Base-by-base conservation (phyloP, 2,888 invertebrate genomes). In the Sinohyriopsis cumingii region DNA sequence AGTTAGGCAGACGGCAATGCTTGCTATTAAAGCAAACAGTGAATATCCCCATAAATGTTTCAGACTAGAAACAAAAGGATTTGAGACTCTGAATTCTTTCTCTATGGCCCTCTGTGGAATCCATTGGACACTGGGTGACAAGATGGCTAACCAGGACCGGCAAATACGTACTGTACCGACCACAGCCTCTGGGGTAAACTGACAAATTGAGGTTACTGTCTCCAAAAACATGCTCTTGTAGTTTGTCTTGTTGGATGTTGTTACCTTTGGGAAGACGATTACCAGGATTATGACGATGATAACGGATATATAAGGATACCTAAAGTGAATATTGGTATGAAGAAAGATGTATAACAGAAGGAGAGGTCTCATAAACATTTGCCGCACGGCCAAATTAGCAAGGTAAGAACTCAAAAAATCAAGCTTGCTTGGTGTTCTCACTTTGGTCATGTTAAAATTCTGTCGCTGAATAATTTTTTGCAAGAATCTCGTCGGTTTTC, bases 101-200 rank as follows among this genome's bases (percentile, higher is more conserved):
- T 87, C 87, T 9, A 87, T 84, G 0, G 82, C 82, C 62, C 87
- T 66, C 66, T 87, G 87, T 2, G 87, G 87, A n/a, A 85, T 73
- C 87, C 87, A 87, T 74, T 81, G 83, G 9, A 82, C 83, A 61
- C 78, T 82, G 1, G 82, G 68, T 55, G 81, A 80, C 33, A 87
- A 66, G 68, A 84, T 85, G 15, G 84, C 86, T 57, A 84, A 83
- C 25, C 84, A 65, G 6, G 85, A 84, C 24, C 83, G 79, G 19
- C 80, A 66, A 6, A 87, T 83, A 9, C 87, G 81, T 9, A 87
- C 85, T 60, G 80, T 82, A 0, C 87, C 87, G 53, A 86, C 84
- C 63, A 87, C 72, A 1, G 85, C 84, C 72, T 87, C 87, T 2
- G 87, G 85, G n/a, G 87, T 86, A 68, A 85, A 86, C 73, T 87